phyloP scores from a whole-genome alignment of 1,140 invertebrate genomes.

The Psix sp. region DNA sequence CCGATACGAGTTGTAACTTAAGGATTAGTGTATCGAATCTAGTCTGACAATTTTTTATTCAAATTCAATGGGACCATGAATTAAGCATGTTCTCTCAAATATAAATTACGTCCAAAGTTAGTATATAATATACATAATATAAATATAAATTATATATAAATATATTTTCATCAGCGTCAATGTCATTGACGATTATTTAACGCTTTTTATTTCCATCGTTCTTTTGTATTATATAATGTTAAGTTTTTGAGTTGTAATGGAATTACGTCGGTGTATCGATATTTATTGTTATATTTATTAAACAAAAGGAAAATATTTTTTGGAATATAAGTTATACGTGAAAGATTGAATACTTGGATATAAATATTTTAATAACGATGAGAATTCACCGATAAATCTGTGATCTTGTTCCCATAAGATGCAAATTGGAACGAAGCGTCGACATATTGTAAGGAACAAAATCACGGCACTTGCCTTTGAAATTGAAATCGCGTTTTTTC shows the following conservation, averaged over 20 bases:
- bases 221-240: constrained; percentile 12
- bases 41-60: constrained; percentile 67
- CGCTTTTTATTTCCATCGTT: neutral
- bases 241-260: constrained; percentile 25
- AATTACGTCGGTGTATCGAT: constrained; percentile 8
- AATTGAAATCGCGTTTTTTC: too few species aligned
- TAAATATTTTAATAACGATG: constrained; percentile 19
- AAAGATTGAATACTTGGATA: constrained; percentile 10
- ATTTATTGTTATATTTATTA: constrained; percentile 50
- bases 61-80: constrained; percentile 70
- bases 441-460: too few species aligned
- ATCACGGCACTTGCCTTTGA: constrained; percentile 43
- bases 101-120: constrained; percentile 51
- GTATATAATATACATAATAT: neutral
- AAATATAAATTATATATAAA: constrained; percentile 14
- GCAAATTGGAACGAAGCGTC: too few species aligned
- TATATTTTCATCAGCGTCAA: constrained; percentile 27
- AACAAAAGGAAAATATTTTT: constrained; percentile 6
- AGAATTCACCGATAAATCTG: constrained; percentile 5
- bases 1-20: constrained; percentile 29
- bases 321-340: constrained; percentile 2
- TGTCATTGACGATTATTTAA: constrained; percentile 18
- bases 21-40: constrained; percentile 65
- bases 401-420: constrained; percentile 19
- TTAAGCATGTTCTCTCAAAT: constrained; percentile 65